Conservation (phyloP, 2,113 vertebrate species). For the Semicossyphus pulcher region DNA sequence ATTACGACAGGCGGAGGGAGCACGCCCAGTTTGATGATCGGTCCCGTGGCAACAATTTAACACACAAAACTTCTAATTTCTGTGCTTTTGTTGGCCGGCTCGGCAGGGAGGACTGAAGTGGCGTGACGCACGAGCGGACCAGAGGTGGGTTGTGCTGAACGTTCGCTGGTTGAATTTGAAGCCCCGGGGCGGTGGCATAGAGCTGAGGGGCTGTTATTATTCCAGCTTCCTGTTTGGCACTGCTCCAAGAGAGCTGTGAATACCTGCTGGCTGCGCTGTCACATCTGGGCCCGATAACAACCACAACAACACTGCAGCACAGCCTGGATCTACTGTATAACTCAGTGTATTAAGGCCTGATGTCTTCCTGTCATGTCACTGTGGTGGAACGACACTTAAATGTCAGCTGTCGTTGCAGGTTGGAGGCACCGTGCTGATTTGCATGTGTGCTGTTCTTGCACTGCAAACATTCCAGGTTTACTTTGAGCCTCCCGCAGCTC, state of each 20-base stretch:
- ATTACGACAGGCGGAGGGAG: constrained; percentile 21
- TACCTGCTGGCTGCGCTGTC: constrained; percentile 47
- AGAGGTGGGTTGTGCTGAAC: background rate
- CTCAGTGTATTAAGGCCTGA: constrained; percentile 40
- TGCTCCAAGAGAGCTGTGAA: constrained; percentile 32
- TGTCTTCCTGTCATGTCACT: constrained; percentile 51
- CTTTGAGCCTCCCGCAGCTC: constrained; percentile 22
- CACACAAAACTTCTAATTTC: constrained; percentile 27
- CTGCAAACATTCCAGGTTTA: constrained; percentile 50
- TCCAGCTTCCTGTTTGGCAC: constrained; percentile 61
- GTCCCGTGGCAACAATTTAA: constrained; percentile 29
- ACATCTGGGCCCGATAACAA: constrained; percentile 48
- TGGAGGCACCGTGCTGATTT: background rate
- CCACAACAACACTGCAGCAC: constrained; percentile 30
- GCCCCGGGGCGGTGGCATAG: constrained; percentile 20
- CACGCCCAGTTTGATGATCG: constrained; percentile 32
- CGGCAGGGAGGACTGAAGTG: constrained; percentile 3
- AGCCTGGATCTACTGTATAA: constrained; percentile 46
- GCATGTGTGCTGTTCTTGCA: background rate
- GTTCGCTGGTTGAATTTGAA: constrained; percentile 9
- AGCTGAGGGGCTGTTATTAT: constrained; percentile 55
- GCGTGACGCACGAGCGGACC: constrained; percentile 48
- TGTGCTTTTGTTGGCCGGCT: constrained; percentile 65
- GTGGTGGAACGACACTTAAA: background rate
- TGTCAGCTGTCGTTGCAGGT: constrained; percentile 4